Evolutionary conservation across 2,797 vertebrate species (phyloP), one percentile per base, ranked within the genome.

Genomic region (Sardinella longiceps): DNA sequence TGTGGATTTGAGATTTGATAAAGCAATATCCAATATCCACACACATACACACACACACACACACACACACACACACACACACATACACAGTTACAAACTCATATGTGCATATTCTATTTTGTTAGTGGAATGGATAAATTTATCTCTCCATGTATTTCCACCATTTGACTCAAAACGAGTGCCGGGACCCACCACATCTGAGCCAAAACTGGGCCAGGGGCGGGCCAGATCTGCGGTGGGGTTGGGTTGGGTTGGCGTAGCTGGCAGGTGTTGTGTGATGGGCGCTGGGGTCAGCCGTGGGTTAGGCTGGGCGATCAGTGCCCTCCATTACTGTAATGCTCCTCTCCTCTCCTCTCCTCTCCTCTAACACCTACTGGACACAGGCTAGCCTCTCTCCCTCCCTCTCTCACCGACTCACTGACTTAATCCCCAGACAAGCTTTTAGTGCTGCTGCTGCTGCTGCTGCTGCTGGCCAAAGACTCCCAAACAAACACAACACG

Each of bases 11-110:
- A 43, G 43, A 43, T 43, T 43, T 43, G 4, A 43, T 43, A 43
- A 43, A 43, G 4, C 43, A 4, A 43, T 43, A 43, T 43, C 43
- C 43, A 43, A 43, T 43, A 43, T 43, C 43, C 60, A 82, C 50
- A 81, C 28, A 84, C 81, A 51, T 80, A 84, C 58, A 48, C 56
- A 84, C 81, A 83, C 81, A 83, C 46, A 60, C 23, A 77, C 81
- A 84, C 46, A 66, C 63, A 66, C 28, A 66, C 25, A 66, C 28
- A 66, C 11, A 60, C 23, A n/a, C 9, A 25, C 15, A 56, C 53
- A 20, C 14, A 53, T 14, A 50, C 50, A 18, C 50, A 15, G 18
- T 53, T 20, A 18, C 50, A 53, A 20, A 53, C 50, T 18, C 50
- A 53, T 14, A 53, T 14, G n/a, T 9, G n/a, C 58, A 60, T 25